phyloP scores from a whole-genome alignment of 2,888 invertebrate genomes.

The Noctuana brunneofusca region DNA sequence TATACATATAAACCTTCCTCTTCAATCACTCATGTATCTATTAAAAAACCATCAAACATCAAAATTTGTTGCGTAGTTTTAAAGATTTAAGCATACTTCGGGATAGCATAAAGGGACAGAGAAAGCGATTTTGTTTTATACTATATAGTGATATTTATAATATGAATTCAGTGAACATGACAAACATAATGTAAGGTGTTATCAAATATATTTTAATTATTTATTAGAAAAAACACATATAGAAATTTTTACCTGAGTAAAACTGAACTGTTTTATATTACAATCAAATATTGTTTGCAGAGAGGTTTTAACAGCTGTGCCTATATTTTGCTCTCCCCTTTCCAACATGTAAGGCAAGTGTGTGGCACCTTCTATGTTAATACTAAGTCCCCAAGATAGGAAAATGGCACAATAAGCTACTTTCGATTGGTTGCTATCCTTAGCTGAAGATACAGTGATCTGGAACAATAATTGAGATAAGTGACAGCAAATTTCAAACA shows the following conservation, averaged over 20 bases:
- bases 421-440: slow-evolving; percentile 54
- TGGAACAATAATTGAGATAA: slow-evolving; percentile 42
- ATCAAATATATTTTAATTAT: too few relatives aligned
- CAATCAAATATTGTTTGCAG: slow-evolving; percentile 75
- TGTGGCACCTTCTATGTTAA: slow-evolving; percentile 50
- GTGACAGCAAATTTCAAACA: too few relatives aligned
- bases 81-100: too few relatives aligned
- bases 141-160: too few relatives aligned
- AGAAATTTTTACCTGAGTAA: slow-evolving; percentile 63
- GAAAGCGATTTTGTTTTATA: too few relatives aligned
- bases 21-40: too few relatives aligned
- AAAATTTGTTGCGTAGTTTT: too few relatives aligned
- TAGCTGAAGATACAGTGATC: slow-evolving; percentile 62
- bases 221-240: background rate
- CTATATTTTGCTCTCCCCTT: slow-evolving; percentile 64
- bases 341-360: slow-evolving; percentile 76
- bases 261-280: slow-evolving; percentile 64
- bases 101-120: too few relatives aligned
- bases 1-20: too few relatives aligned
- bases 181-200: too few relatives aligned
- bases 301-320: slow-evolving; percentile 58
- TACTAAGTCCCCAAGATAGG: slow-evolving; percentile 67
- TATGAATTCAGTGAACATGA: too few relatives aligned
- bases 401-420: slow-evolving; percentile 62
- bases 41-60: too few relatives aligned